Evolutionary conservation across 2,113 vertebrate species (phyloP), one percentile per base, ranked within the genome.

Genomic region (Onychostruthus taczanowskii): DNA sequence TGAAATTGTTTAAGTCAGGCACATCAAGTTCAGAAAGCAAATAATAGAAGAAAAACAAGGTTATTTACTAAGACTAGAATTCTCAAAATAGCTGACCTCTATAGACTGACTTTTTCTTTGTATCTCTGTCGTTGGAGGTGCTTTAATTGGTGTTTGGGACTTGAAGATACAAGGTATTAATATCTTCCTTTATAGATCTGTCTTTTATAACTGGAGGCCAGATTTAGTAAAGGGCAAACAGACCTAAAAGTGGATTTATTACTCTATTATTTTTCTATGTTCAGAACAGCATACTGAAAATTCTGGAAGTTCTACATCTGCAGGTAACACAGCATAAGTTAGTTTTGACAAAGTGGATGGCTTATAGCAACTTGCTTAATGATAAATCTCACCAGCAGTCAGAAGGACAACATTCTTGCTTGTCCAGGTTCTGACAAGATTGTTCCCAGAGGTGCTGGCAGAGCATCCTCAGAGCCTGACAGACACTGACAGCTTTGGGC

Each of bases 81-180:
- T 95, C 87, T 96, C 46, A 95, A 80, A 95, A 95, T 96, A 95
- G 64, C 64, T 93, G 44, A 84, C 63, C 77, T 87, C 74, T 35
- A 13, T 44, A 76, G 80, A 59, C 37, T 23, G 3, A 13, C 23
- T 52, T 83, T 87, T 89, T 76, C 20, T 94, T 79, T 91, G 33
- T 88, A 69, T 50, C 16, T 63, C 76, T 92, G 56, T 79, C 82
- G 93, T 93, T 87, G 74, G 33, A 80, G 77, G 26, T 84, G 13
- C 43, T 93, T 21, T 75, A 72, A 31, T 55, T 90, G 31, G 33
- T 77, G 66, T 19, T 70, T 82, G 50, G 33, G 61, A 79, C 31
- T 62, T 87, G 59, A 94, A 75, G 59, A 53, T 67, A 58, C 19
- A 69, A 53, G 62, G 30, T 75, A 62, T 88, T 94, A 47, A 41